These are phyloP conservation scores for Actenoides lindsayi DNA, from an alignment of 2,113 vertebrate genomes.

Conservation along the genomic window DNA sequence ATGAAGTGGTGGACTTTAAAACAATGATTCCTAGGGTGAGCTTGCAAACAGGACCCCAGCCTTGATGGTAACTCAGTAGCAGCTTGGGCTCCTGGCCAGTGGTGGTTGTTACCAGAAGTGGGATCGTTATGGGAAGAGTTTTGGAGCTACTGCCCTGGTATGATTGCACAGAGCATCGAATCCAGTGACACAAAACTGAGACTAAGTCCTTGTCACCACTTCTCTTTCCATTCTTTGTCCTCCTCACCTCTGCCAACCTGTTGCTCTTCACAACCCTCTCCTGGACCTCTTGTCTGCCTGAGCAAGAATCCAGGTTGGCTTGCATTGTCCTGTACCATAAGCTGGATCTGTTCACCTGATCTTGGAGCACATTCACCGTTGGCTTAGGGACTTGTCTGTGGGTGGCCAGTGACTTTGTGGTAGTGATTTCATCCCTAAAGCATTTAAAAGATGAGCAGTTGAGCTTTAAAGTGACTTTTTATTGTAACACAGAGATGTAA, in stretches of 20 bases:
- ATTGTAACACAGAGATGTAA: background rate
- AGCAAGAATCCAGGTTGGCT: background rate
- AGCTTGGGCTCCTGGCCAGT: background rate
- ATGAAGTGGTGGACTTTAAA: background rate
- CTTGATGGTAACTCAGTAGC: background rate
- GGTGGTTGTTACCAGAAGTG: background rate
- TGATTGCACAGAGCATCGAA: background rate
- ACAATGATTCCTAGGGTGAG: background rate
- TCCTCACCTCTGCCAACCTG: accelerated
- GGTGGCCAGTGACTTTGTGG: background rate
- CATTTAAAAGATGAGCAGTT: background rate
- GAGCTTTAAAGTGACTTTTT: background rate
- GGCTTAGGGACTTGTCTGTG: background rate
- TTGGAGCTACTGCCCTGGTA: background rate
- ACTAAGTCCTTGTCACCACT: background rate
- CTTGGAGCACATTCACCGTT: background rate
- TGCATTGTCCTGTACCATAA: too few species aligned
- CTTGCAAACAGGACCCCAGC: background rate
- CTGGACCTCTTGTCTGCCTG: background rate
- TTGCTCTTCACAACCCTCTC: background rate
- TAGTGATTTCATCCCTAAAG: background rate
- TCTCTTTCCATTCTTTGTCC: background rate
- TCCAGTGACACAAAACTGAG: background rate
- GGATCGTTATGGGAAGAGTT: background rate
- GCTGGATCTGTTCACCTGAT: background rate